Conservation (phyloP, 2,113 vertebrate genomes). For the Regulus satrapa region DNA sequence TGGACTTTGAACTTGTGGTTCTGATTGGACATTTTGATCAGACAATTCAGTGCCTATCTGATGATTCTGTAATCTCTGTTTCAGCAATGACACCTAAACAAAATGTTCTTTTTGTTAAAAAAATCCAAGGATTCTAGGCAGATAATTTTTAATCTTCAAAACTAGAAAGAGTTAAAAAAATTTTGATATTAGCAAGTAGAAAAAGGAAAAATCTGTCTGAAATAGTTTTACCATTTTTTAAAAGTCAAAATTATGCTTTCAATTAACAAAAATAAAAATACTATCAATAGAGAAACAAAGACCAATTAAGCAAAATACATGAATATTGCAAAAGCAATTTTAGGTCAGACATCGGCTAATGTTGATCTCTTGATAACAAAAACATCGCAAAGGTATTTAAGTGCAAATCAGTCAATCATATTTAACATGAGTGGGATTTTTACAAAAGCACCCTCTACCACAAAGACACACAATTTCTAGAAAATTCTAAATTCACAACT, state of each 20-base stretch:
- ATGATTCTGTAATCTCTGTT: conserved; percentile 78
- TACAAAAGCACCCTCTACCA: not conserved
- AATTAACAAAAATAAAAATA: not conserved
- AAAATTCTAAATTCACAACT: not conserved
- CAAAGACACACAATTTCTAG: not conserved
- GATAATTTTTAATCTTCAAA: not conserved
- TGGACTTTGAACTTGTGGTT: conserved; percentile 57
- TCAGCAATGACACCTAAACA: conserved; percentile 85
- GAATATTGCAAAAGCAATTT: not conserved
- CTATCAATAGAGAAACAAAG: not conserved
- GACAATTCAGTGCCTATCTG: conserved; percentile 55
- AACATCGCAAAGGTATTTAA: not conserved
- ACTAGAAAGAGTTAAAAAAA: not conserved
- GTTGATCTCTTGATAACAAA: not conserved
- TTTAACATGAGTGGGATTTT: not conserved
- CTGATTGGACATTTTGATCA: conserved; percentile 47
- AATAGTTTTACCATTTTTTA: not conserved
- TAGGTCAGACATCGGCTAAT: not conserved
- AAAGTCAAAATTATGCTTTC: not conserved
- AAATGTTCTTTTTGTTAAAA: not conserved
- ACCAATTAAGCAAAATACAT: not conserved
- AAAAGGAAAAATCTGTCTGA: not conserved
- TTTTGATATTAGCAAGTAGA: not conserved
- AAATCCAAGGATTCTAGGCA: not conserved
- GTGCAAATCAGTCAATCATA: not conserved